Conservation (phyloP, 2,113 vertebrate genomes). For the Odocoileus virginianus region DNA sequence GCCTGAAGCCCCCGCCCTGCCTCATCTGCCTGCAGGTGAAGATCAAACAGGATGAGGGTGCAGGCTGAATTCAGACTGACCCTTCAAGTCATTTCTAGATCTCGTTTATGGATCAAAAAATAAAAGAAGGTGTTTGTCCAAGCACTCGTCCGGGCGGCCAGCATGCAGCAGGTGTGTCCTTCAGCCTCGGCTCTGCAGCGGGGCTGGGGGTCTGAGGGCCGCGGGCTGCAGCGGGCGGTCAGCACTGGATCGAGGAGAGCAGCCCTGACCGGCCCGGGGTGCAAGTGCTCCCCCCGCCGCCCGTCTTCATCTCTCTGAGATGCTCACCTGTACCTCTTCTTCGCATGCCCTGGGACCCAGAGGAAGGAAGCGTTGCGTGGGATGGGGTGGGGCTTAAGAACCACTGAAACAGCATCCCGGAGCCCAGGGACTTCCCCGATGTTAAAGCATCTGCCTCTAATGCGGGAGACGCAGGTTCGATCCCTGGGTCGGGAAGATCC, state of each 20-base stretch:
- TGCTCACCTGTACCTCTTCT: not conserved
- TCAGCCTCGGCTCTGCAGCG: not conserved
- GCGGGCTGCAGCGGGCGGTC: accelerated
- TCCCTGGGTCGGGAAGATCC: not conserved
- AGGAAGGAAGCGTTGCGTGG: not conserved
- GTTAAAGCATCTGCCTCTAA: not conserved
- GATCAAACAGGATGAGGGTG: not conserved
- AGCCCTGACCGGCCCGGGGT: not conserved
- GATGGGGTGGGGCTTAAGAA: not conserved
- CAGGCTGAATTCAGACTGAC: not conserved
- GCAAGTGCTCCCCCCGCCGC: not conserved
- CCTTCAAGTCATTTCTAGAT: not conserved
- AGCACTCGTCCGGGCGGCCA: accelerated
- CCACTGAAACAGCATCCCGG: not conserved
- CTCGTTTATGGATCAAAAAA: not conserved
- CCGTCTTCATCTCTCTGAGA: not conserved
- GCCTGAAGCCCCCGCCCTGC: accelerated
- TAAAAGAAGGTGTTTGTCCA: not conserved
- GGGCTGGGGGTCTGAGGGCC: not conserved
- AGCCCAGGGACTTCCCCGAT: not conserved
- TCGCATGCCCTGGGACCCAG: not conserved
- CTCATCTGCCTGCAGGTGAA: not conserved
- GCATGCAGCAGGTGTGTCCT: accelerated
- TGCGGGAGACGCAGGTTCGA: not conserved
- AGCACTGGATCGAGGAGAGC: not conserved